These are phyloP conservation scores for Stichopus chloronotus DNA, from an alignment of 35 echinoderm and acorn worm species.

Conservation along the genomic window DNA sequence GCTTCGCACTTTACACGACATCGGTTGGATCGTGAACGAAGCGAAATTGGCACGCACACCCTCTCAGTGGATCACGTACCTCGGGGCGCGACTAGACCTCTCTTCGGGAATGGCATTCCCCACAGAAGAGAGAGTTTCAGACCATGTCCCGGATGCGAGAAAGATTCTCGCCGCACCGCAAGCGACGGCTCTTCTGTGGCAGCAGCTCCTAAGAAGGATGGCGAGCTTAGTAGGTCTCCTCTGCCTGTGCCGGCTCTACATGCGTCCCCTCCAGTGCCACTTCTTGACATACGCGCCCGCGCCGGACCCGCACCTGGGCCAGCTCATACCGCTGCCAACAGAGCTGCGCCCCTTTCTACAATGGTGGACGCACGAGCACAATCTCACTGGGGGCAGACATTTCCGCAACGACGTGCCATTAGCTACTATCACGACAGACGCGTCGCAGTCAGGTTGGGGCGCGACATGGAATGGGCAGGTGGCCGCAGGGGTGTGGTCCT, in stretches of 20 bases:
- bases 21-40: conserved; percentile 54
- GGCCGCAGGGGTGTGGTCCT: background rate
- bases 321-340: background rate
- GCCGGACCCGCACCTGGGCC: background rate
- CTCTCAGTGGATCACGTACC: conserved; percentile 3
- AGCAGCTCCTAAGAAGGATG: background rate
- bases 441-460: background rate
- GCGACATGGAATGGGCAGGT: background rate
- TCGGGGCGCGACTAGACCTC: conserved; percentile 25
- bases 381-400: background rate
- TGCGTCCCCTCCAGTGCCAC: too few species aligned
- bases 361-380: background rate
- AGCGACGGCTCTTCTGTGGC: background rate
- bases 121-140: too few species aligned
- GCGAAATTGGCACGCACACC: conserved; percentile 36
- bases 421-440: background rate
- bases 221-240: background rate
- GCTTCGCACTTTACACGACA: background rate
- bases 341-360: background rate
- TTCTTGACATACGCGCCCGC: too few species aligned
- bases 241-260: too few species aligned
- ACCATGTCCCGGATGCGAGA: background rate
- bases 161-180: background rate
- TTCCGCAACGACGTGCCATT: background rate
- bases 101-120: background rate